These are phyloP conservation scores for Pelvicachromis taeniatus DNA, from an alignment of 2,113 vertebrate genomes.

Conservation along the genomic window DNA sequence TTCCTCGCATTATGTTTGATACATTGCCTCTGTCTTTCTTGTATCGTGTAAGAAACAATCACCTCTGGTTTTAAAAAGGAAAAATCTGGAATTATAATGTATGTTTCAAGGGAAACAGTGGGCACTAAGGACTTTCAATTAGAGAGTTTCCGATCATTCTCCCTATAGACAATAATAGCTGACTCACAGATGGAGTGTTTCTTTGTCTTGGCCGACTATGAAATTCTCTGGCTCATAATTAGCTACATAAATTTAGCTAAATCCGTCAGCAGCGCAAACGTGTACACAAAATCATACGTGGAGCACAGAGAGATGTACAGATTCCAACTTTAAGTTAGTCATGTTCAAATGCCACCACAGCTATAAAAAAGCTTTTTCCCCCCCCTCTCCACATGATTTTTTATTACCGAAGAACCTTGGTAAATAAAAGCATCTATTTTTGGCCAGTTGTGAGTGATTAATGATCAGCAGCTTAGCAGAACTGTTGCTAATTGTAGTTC, in stretches of 20 bases:
- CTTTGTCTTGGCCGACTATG: background rate
- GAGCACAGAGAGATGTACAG: background rate
- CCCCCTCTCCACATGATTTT: accelerated
- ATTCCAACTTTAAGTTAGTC: background rate
- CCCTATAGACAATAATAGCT: background rate
- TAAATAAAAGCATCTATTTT: background rate
- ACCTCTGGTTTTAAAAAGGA: background rate
- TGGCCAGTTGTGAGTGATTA: background rate
- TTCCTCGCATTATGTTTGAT: background rate
- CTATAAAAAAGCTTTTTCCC: background rate
- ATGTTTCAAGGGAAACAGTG: background rate
- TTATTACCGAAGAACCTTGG: background rate
- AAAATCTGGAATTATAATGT: background rate
- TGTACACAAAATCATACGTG: background rate
- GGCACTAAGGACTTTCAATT: background rate
- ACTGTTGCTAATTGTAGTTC: background rate
- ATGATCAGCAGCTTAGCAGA: background rate
- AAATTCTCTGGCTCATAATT: background rate
- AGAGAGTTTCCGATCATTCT: background rate
- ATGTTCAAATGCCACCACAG: background rate
- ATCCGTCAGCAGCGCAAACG: background rate
- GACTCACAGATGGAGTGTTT: background rate
- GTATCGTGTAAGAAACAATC: background rate
- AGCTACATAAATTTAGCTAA: background rate
- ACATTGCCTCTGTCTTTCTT: background rate